These are phyloP conservation scores for Leptinotarsa haldemani DNA, from an alignment of 2,888 invertebrate genomes.

Conservation along the genomic window DNA sequence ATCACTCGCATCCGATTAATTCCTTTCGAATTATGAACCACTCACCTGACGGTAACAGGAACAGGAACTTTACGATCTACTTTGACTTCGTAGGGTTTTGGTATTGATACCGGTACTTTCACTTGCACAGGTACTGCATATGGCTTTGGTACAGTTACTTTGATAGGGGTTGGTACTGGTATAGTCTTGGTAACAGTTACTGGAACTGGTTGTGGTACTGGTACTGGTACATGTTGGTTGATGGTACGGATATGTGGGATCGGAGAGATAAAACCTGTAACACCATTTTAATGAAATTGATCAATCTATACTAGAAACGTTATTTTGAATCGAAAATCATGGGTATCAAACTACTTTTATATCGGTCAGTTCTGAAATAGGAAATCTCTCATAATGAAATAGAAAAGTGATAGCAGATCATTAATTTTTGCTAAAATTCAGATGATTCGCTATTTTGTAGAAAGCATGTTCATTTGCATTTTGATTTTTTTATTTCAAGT, in stretches of 20 bases:
- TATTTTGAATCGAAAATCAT: too few relatives aligned
- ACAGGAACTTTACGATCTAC: conserved; percentile 54
- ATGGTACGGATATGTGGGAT: conserved; percentile 23
- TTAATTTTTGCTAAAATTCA: too few relatives aligned
- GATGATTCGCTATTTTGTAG: too few relatives aligned
- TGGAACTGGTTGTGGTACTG: conserved; percentile 46
- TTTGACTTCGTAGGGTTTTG: conserved; percentile 52
- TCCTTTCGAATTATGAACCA: not conserved
- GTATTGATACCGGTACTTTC: conserved; percentile 54
- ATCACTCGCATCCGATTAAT: not conserved
- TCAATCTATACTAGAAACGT: too few relatives aligned
- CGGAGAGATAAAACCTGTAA: not conserved
- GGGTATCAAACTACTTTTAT: too few relatives aligned
- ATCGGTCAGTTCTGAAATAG: too few relatives aligned
- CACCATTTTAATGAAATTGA: not conserved
- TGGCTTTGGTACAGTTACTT: conserved; percentile 50
- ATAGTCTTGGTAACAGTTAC: conserved; percentile 43
- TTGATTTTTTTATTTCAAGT: too few relatives aligned
- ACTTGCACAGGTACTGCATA: conserved; percentile 50
- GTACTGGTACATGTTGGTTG: conserved; percentile 41
- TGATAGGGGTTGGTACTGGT: conserved; percentile 50
- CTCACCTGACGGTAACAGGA: conserved; percentile 41
- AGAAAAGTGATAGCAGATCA: too few relatives aligned
- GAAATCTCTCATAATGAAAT: too few relatives aligned
- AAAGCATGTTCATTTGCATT: too few relatives aligned